Evolutionary conservation across 2,797 vertebrate genomes (phyloP), one percentile per base, ranked within the genome.

Genomic region (Sandelia bainsii): DNA sequence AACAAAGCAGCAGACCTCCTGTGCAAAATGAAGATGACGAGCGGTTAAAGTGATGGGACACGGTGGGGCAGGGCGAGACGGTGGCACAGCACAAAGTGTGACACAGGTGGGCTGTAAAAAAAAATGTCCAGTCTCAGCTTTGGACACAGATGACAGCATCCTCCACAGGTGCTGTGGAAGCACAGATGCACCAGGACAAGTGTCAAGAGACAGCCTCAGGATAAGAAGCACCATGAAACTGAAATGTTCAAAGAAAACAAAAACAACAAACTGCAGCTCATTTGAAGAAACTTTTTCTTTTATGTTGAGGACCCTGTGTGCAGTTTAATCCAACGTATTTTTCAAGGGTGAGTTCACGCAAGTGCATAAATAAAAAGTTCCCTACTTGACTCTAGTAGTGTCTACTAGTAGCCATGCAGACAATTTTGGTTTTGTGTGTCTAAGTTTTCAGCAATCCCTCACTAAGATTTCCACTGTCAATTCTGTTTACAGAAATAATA

Each of bases 121-220:
- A 44, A 62, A 53, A 27, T n/a, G 62, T 62, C 40, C 22, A 13
- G 51, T 56, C 39, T 69, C 42, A 10, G 59, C 39, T 69, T 70
- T 75, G 49, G 69, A 67, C 69, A 73, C 63, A 50, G 51, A 62
- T 61, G 70, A 84, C 53, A 39, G 20, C 64, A 69, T 79, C 73
- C 53, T 74, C 64, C 77, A 72, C 52, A 8, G 69, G 45, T n/a
- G 23, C 60, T 45, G 62, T 39, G 32, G 66, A 82, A 57, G 59
- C 63, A 71, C 69, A 77, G 16, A 52, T 17, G 13, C 53, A 53
- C 48, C 63, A 68, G 39, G 53, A 54, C 51, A 54, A 68, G n/a
- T 1, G 61, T 58, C 69, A 58, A 27, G 6, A 72, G 56, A 53
- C 59, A 27, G 53, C 57, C 72, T 39, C 17, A 0, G 20, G 65